phyloP scores from a whole-genome alignment of 1,140 invertebrate genomes.

The Drosophila azteca region DNA sequence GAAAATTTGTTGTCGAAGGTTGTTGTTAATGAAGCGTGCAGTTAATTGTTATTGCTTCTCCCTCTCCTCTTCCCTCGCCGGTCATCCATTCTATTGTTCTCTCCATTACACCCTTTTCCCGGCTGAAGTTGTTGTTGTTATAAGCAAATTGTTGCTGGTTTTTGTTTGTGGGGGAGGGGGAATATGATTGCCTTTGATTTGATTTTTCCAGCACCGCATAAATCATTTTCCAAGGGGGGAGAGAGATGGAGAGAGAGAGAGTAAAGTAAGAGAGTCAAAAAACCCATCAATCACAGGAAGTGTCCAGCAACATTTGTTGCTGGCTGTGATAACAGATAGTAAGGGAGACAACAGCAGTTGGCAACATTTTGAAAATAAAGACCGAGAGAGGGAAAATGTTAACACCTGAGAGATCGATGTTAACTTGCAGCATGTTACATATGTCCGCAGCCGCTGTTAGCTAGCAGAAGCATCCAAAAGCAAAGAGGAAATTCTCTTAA shows the following conservation, averaged over 20 bases:
- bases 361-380: not conserved
- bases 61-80: too few species aligned
- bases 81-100: not conserved
- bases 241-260: constrained; percentile 8
- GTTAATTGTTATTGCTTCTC: constrained; percentile 68
- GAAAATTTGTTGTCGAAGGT: constrained; percentile 76
- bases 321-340: not conserved
- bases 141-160: constrained; percentile 62
- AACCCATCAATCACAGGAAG: constrained; percentile 52
- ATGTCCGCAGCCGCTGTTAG: too few species aligned
- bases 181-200: constrained; percentile 46
- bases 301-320: not conserved
- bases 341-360: not conserved
- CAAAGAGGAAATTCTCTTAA: too few species aligned
- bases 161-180: constrained; percentile 13
- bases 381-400: not conserved
- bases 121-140: constrained; percentile 10
- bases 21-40: constrained; percentile 69
- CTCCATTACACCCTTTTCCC: not conserved
- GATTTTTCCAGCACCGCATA: constrained; percentile 14
- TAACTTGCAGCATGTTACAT: too few species aligned
- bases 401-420: too few species aligned
- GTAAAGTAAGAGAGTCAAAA: constrained; percentile 53
- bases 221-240: too few species aligned
- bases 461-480: too few species aligned